These are phyloP conservation scores for Iguana delicatissima DNA, from an alignment of 2,797 vertebrate genomes.

Conservation along the genomic window DNA sequence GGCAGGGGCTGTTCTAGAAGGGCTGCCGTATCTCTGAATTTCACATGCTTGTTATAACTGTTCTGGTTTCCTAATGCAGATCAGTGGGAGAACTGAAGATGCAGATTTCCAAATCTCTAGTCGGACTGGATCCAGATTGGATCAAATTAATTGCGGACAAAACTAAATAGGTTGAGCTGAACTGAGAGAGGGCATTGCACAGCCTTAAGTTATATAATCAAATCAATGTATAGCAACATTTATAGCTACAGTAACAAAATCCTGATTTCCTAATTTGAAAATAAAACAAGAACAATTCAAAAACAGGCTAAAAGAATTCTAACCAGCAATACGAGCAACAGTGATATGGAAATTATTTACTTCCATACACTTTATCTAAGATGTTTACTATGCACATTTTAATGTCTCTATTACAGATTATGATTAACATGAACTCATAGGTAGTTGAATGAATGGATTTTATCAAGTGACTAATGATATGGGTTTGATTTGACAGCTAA, in stretches of 20 bases:
- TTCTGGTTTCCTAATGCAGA: too few species aligned
- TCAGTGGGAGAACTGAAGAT: too few species aligned
- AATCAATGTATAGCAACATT: neutral
- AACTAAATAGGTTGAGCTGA: too few species aligned
- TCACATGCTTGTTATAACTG: too few species aligned
- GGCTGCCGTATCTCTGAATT: too few species aligned
- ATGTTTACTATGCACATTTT: neutral
- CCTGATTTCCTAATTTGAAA: too few species aligned
- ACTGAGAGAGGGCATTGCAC: too few species aligned
- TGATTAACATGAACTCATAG: neutral
- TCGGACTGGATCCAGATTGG: too few species aligned
- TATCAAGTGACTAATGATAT: neutral
- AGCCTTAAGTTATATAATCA: too few species aligned
- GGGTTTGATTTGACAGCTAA: conserved; percentile 74
- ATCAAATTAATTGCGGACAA: too few species aligned
- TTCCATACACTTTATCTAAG: neutral
- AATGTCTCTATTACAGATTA: neutral
- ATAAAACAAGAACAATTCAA: neutral
- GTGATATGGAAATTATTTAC: neutral
- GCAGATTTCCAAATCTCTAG: too few species aligned
- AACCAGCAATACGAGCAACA: neutral
- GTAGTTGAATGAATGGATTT: neutral
- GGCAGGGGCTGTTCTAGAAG: too few species aligned
- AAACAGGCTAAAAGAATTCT: neutral
- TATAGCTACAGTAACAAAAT: neutral